phyloP scores from a whole-genome alignment of 1,140 invertebrate species.

The Conus betulinus region DNA sequence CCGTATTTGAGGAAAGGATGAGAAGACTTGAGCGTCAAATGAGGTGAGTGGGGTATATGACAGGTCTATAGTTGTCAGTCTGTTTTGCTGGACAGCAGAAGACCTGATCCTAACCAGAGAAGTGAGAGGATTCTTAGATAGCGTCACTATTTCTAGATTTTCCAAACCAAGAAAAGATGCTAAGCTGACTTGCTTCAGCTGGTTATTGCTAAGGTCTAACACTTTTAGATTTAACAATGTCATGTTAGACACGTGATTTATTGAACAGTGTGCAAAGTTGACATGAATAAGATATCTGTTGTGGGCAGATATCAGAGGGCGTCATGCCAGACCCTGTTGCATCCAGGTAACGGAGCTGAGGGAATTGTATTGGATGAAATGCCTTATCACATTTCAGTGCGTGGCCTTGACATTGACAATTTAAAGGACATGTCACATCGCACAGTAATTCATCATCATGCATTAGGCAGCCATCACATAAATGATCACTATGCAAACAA shows the following conservation, averaged over 20 bases:
- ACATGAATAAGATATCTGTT: neutral
- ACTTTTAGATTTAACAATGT: neutral
- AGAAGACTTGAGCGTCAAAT: constrained; percentile 16
- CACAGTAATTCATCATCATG: constrained; percentile 40
- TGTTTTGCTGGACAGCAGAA: neutral
- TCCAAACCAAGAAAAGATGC: neutral
- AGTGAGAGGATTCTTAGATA: constrained; percentile 16
- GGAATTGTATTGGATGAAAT: neutral
- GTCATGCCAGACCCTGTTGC: constrained; percentile 2
- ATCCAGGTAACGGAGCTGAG: constrained; percentile 7
- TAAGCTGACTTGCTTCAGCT: constrained; percentile 1
- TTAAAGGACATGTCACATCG: constrained; percentile 45
- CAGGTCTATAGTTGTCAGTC: neutral
- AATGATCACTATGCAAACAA: constrained; percentile 25
- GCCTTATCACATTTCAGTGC: neutral
- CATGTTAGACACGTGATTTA: neutral
- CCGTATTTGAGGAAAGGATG: neutral
- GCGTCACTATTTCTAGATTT: constrained; percentile 19
- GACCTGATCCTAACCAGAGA: neutral
- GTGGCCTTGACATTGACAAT: constrained; percentile 22
- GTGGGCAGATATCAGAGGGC: neutral
- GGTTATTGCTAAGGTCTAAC: constrained; percentile 34
- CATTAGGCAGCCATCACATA: constrained; percentile 36
- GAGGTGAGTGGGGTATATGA: neutral
- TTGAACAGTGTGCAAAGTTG: neutral